Conservation (phyloP, 2,113 vertebrate genomes). For the Uria lomvia region DNA sequence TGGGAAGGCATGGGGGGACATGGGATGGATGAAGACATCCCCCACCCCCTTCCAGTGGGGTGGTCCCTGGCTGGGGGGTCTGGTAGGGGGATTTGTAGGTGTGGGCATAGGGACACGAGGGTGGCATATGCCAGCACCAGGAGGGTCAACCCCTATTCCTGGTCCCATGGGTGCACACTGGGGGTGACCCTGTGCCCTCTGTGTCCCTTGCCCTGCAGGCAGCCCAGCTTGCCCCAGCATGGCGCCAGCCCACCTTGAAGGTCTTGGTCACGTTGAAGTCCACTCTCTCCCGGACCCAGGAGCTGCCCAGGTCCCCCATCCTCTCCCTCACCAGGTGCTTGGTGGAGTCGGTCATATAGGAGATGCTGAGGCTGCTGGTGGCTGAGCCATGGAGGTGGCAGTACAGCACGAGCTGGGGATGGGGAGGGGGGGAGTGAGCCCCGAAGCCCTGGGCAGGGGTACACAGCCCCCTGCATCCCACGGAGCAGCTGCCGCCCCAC, state of each 20-base stretch:
- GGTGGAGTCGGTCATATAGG: not conserved
- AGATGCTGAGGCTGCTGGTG: constrained; percentile 74
- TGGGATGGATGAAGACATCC: not conserved
- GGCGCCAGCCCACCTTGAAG: constrained; percentile 75
- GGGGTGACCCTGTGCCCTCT: not conserved
- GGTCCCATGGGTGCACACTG: not conserved
- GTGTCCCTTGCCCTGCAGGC: rapidly evolving
- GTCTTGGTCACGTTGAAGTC: constrained; percentile 52
- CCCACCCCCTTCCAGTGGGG: not conserved
- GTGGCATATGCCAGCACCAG: not conserved
- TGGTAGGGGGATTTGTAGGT: not conserved
- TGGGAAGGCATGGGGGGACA: not conserved
- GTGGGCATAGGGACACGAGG: not conserved
- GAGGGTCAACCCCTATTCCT: not conserved
- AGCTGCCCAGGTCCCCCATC: constrained; percentile 77
- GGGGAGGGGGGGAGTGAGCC: not conserved
- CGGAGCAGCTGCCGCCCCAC: rapidly evolving
- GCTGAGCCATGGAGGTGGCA: constrained; percentile 81
- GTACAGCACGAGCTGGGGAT: constrained; percentile 84
- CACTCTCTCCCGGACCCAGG: constrained; percentile 88
- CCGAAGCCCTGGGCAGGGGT: not conserved
- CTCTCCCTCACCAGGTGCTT: constrained; percentile 61
- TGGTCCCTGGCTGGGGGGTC: not conserved
- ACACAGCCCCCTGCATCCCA: not conserved
- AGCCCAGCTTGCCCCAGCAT: not conserved